Conservation (phyloP, 53 echinoderm and acorn worm genomes). For the Arbacia lixula region DNA sequence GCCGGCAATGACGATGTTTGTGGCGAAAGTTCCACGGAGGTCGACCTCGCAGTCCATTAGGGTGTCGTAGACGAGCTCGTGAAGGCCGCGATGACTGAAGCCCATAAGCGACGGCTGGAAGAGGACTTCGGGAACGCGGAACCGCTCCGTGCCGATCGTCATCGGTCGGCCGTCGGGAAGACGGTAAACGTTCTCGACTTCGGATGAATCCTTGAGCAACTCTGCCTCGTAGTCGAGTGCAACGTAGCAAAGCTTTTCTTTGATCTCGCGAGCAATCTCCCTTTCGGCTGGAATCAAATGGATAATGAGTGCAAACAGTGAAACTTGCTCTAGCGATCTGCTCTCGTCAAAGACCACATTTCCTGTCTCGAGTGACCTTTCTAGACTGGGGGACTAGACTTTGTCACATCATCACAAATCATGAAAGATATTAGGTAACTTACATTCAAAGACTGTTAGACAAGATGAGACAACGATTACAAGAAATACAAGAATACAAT, state of each 20-base stretch:
- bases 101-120: conserved; percentile 11
- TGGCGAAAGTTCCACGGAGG: not conserved
- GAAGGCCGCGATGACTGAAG: conserved; percentile 8
- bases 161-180: not conserved
- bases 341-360: too few species aligned
- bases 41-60: conserved; percentile 41
- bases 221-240: conserved; percentile 4
- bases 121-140: conserved; percentile 26
- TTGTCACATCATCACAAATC: too few species aligned
- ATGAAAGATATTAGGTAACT: too few species aligned
- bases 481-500: too few species aligned
- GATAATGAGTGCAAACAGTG: too few species aligned
- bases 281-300: conserved; percentile 30
- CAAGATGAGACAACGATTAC: too few species aligned
- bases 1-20: conserved; percentile 12
- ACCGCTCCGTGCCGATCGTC: conserved; percentile 18
- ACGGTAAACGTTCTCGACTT: not conserved
- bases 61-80: conserved; percentile 17
- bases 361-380: too few species aligned
- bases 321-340: too few species aligned
- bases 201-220: not conserved
- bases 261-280: conserved; percentile 31
- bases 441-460: too few species aligned
- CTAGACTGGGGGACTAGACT: too few species aligned
- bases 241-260: conserved; percentile 21